A percentile compares a stretch with the other conserved stretches of the same genome.
Conservation (phyloP, 2,888 invertebrate species). For the Cotesia congregata region DNA sequence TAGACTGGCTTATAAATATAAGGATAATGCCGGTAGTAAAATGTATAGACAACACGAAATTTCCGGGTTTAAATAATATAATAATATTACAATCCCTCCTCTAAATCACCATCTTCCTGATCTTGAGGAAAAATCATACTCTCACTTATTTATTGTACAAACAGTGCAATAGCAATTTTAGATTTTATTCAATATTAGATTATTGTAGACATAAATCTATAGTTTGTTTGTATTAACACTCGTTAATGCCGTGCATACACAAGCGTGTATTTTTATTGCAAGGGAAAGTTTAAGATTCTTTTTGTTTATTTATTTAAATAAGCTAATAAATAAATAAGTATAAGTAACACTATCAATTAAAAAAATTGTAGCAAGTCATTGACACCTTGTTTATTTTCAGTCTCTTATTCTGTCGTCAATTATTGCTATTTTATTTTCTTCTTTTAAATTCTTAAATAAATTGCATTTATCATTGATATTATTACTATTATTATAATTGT, state of each 20-base stretch:
- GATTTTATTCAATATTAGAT: no score
- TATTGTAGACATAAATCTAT: no score
- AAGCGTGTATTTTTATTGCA: slow-evolving; percentile 18
- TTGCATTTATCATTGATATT: no score
- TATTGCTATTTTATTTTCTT: no score
- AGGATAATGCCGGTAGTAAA: slow-evolving; percentile 46
- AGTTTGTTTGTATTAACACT: no score
- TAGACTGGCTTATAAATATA: slow-evolving; percentile 60
- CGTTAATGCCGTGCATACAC: no score
- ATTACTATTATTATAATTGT: no score
- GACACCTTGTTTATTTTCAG: not conserved
- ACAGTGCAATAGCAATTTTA: no score
- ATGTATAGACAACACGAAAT: slow-evolving; percentile 24
- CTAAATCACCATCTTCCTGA: not conserved
- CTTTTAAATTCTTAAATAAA: no score
- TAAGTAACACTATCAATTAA: not conserved
- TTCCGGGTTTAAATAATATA: slow-evolving; percentile 26
- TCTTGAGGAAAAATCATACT: slow-evolving; percentile 1
- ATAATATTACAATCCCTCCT: not conserved
- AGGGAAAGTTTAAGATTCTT: slow-evolving; percentile 35
- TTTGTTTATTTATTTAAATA: not conserved
- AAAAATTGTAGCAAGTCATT: not conserved
- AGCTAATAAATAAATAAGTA: slow-evolving; percentile 19
- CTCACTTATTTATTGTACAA: slow-evolving; percentile 15
- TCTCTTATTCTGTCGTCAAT: no score